A percentile compares a stretch with the other conserved stretches of the same genome.
These are phyloP conservation scores for Mormyrus iriodes DNA, from an alignment of 2,113 vertebrate species.

Conservation along the genomic window DNA sequence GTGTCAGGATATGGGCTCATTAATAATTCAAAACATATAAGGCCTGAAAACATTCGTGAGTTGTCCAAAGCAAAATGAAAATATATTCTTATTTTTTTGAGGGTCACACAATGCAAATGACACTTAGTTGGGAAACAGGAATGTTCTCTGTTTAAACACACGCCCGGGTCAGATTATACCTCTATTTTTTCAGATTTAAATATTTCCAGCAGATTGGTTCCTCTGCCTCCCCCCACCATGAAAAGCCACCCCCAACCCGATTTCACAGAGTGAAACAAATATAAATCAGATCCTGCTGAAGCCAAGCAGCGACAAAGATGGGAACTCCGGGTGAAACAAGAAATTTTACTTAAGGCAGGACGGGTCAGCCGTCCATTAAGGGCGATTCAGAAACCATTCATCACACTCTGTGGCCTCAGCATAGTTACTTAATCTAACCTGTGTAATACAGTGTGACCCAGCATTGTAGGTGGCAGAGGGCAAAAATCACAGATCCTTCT, in stretches of 20 bases:
- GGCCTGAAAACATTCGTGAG: neutral
- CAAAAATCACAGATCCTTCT: constrained; percentile 62
- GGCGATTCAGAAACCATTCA: constrained; percentile 88
- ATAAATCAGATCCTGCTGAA: constrained; percentile 76
- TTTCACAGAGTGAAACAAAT: constrained; percentile 53
- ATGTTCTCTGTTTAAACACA: neutral
- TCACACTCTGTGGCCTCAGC: constrained; percentile 79
- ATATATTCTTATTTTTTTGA: neutral
- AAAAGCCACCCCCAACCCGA: constrained; percentile 49
- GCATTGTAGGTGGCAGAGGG: constrained; percentile 44
- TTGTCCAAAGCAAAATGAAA: neutral
- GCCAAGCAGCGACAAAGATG: constrained; percentile 84
- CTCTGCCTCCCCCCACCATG: constrained; percentile 50
- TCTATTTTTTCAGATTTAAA: neutral
- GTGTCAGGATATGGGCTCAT: neutral
- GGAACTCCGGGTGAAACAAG: constrained; percentile 77
- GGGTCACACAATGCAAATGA: neutral
- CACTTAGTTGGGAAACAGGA: neutral
- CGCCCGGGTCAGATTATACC: neutral
- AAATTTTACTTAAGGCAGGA: constrained; percentile 81
- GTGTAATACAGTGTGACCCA: constrained; percentile 72
- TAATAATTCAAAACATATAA: constrained; percentile 8
- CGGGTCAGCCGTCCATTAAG: constrained; percentile 86
- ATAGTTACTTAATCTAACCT: constrained; percentile 84
- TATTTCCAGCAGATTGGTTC: constrained; percentile 17